A percentile compares a stretch with the other conserved stretches of the same genome.
Evolutionary conservation across 2,113 vertebrate species (phyloP).

Genomic region (Ivindomyrus marchei): DNA sequence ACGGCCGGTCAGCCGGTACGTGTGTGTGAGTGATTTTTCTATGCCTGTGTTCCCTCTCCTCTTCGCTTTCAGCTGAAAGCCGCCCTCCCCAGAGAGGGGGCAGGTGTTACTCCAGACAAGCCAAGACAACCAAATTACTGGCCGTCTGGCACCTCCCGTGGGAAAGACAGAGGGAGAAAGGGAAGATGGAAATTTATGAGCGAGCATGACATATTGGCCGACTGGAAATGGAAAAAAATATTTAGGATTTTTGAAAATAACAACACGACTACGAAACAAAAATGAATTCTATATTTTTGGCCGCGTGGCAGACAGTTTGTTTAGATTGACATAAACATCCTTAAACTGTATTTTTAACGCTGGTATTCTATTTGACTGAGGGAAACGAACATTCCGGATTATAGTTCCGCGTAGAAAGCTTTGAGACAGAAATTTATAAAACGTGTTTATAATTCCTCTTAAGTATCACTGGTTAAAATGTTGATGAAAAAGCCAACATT

Average conservation of each 20-base stretch:
- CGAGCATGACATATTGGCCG: conserved; percentile 21
- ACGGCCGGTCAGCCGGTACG: conserved; percentile 10
- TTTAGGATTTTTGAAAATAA: conserved; percentile 6
- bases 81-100: conserved; percentile 84
- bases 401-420: not conserved
- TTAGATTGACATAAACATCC: not conserved
- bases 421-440: not conserved
- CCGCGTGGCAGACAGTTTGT: not conserved
- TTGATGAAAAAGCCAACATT: not conserved
- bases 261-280: not conserved
- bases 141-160: conserved; percentile 94
- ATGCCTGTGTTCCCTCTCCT: conserved; percentile 41
- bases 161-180: conserved; percentile 51
- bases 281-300: not conserved
- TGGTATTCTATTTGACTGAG: not conserved
- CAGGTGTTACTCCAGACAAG: conserved; percentile 99
- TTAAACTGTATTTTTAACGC: not conserved
- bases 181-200: conserved; percentile 40
- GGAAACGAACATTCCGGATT: not conserved
- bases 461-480: not conserved
- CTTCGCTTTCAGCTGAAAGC: conserved; percentile 63
- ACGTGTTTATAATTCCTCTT: not conserved
- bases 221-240: conserved; percentile 16
- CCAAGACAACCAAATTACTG: conserved; percentile 99
- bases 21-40: conserved; percentile 16